phyloP scores from a whole-genome alignment of 2,888 invertebrate genomes.

The Apotomis capreana region DNA sequence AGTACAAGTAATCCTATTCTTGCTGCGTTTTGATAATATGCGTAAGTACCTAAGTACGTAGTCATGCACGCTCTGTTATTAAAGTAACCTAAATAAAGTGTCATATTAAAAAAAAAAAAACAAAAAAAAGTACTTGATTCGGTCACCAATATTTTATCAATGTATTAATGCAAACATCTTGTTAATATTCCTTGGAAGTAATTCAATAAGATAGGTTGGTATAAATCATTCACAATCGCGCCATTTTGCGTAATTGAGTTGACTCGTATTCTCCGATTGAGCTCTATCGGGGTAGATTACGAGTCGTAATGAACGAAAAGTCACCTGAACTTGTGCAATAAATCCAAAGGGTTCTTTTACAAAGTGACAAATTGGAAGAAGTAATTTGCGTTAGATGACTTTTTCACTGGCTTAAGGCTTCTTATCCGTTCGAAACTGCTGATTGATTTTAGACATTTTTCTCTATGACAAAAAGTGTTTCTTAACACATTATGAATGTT shows the following conservation, averaged over 20 bases:
- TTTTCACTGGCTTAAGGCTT: neutral
- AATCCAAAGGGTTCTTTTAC: conserved; percentile 26
- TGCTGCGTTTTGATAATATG: too few relatives aligned
- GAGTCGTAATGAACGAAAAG: conserved; percentile 31
- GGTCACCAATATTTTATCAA: neutral
- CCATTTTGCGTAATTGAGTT: conserved; percentile 30
- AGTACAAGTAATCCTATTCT: too few relatives aligned
- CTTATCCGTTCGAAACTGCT: too few relatives aligned
- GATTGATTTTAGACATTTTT: too few relatives aligned
- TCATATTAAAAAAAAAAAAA: too few relatives aligned
- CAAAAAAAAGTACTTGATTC: neutral
- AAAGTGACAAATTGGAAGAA: conserved; percentile 24
- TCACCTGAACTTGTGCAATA: conserved; percentile 25
- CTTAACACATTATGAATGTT: too few relatives aligned
- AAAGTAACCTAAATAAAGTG: too few relatives aligned
- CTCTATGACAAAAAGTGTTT: too few relatives aligned
- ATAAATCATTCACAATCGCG: conserved; percentile 5
- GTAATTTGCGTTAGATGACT: conserved; percentile 13
- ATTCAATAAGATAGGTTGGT: neutral
- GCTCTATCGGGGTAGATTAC: conserved; percentile 21
- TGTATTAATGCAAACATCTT: neutral
- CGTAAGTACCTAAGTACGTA: too few relatives aligned
- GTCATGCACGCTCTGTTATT: too few relatives aligned
- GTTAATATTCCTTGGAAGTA: neutral
- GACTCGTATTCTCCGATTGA: conserved; percentile 7